Conservation (phyloP, 2,113 vertebrate species). For the Amblyopsis rosae region DNA sequence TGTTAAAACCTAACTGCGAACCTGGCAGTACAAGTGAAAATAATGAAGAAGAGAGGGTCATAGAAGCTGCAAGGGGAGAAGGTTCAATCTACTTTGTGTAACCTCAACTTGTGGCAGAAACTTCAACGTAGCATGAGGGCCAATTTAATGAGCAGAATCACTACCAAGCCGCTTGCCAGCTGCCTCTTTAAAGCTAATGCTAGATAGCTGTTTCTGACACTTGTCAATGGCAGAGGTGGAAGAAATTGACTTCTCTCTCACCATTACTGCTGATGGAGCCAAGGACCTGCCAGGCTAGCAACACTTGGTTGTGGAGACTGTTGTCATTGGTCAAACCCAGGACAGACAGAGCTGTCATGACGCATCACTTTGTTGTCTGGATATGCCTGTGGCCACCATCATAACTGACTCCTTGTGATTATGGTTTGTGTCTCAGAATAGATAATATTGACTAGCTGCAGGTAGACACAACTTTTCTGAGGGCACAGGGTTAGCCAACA, state of each 20-base stretch:
- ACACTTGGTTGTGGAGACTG: conserved; percentile 39
- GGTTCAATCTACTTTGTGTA: conserved; percentile 28
- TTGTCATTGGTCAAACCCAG: conserved; percentile 53
- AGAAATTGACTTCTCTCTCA: conserved; percentile 49
- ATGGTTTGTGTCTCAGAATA: conserved; percentile 34
- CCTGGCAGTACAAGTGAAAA: conserved; percentile 25
- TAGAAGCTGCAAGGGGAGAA: conserved; percentile 12
- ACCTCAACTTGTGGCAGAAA: conserved; percentile 45
- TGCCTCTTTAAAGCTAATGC: conserved; percentile 59
- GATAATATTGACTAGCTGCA: conserved; percentile 10
- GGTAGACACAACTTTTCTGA: conserved; percentile 2
- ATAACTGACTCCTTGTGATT: conserved; percentile 26
- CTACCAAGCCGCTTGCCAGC: conserved; percentile 56
- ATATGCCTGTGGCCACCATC: conserved; percentile 19
- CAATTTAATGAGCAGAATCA: conserved; percentile 71
- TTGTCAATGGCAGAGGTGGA: conserved; percentile 54
- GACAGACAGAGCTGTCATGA: conserved; percentile 34
- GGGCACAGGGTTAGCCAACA: too few species aligned
- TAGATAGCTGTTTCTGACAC: conserved; percentile 48
- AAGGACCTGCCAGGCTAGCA: conserved; percentile 46
- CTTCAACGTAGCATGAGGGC: conserved; percentile 55
- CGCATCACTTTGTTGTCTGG: conserved; percentile 15
- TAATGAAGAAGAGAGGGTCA: conserved; percentile 29
- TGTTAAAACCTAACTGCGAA: conserved; percentile 29
- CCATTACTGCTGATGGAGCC: conserved; percentile 54